Evolutionary conservation across 2,797 vertebrate genomes (phyloP), one percentile per base, ranked within the genome.

Genomic region (Mormyrops boulengeri): DNA sequence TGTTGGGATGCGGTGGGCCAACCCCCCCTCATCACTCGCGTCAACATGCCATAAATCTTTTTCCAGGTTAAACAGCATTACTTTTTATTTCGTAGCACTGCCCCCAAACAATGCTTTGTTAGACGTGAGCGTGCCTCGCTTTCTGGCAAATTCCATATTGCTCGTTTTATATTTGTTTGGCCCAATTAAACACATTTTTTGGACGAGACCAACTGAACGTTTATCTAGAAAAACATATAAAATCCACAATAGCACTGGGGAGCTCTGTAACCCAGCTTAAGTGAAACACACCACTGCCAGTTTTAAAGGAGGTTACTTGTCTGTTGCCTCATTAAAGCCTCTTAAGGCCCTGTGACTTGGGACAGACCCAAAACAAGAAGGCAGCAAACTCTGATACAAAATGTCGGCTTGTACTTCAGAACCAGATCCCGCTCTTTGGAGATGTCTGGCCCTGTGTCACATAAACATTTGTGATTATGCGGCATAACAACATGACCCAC

Each of bases 21-120:
- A 92, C 93, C 93, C 91, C 91, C 93, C 95, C 93, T 95, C 96
- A 95, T 96, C 95, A 92, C 92, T 93, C 94, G 93, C 95, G 95
- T 96, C 96, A 97, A 96, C 96, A 96, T 96, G 95, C 94, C 95
- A 95, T 95, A 95, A 96, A 96, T 96, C 95, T 95, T 95, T 92
- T 94, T 86, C 62, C 93, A 93, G 92, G 92, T 95, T 93, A 94
- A 94, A 94, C 92, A 94, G 90, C 93, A 5, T 38, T 73, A 73
- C 30, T 52, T 50, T 22, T 47, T 12, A 11, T 93, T 94, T 93
- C 92, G 93, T 93, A 14, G 2, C 19, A 7, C 41, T 14, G 92
- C 93, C 93, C 94, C 93, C 93, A 92, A 94, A 95, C 95, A 95
- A 94, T 93, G 92, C 92, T 94, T 94, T 95, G 92, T 93, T 91